These are phyloP conservation scores for Xestia sexstrigata DNA, from an alignment of 2,888 invertebrate species.

Conservation along the genomic window DNA sequence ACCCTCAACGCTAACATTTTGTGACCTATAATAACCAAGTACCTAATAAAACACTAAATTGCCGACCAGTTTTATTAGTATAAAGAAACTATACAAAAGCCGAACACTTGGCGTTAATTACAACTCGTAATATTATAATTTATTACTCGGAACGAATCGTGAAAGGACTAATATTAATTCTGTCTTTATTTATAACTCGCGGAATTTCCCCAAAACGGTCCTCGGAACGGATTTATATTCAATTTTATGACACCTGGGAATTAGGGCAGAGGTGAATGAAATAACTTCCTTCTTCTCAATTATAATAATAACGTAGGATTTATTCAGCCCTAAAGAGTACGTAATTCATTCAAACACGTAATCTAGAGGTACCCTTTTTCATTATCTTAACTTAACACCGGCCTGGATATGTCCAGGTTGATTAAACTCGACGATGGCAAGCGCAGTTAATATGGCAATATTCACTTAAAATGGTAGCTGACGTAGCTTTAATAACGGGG, in stretches of 20 bases:
- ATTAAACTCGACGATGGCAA: not conserved
- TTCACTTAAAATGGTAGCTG: not conserved
- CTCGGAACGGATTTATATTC: slow-evolving; percentile 38
- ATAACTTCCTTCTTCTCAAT: slow-evolving; percentile 7
- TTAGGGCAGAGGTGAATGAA: slow-evolving; percentile 12
- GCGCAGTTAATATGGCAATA: not conserved
- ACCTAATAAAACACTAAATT: slow-evolving; percentile 60
- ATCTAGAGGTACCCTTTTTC: not conserved
- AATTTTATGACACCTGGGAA: slow-evolving; percentile 48
- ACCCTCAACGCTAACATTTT: slow-evolving; percentile 46
- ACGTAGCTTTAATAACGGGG: not conserved
- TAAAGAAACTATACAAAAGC: slow-evolving; percentile 67
- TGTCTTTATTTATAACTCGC: slow-evolving; percentile 55
- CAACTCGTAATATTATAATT: slow-evolving; percentile 65
- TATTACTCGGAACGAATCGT: slow-evolving; percentile 54
- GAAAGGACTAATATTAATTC: slow-evolving; percentile 58
- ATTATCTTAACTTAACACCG: not conserved
- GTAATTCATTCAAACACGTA: not conserved
- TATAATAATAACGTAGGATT: slow-evolving; percentile 2
- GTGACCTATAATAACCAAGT: slow-evolving; percentile 53
- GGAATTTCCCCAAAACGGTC: slow-evolving; percentile 28
- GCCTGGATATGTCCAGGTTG: not conserved
- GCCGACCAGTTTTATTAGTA: slow-evolving; percentile 63
- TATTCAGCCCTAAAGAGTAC: slow-evolving; percentile 9
- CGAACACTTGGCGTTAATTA: slow-evolving; percentile 66